Evolutionary conservation across 1,140 invertebrate genomes (phyloP).

Genomic region (Arctopsyche grandis): DNA sequence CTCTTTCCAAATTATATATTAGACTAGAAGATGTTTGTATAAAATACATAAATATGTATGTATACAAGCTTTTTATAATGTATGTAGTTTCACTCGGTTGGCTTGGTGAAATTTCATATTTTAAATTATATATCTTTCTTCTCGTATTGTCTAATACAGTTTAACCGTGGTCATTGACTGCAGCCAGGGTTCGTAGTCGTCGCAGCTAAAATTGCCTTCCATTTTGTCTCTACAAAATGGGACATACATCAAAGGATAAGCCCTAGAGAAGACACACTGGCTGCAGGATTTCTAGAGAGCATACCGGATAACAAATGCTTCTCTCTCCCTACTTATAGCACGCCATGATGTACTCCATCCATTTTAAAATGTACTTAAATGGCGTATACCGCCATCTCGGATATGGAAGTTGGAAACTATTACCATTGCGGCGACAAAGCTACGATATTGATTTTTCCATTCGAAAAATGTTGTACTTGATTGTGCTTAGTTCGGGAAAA

Average conservation of each 20-base stretch:
- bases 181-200: background rate
- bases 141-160: too few relatives aligned
- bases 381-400: background rate
- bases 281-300: background rate
- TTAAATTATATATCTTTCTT: background rate
- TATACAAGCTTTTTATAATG: background rate
- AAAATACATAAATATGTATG: background rate
- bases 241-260: slow-evolving; percentile 41
- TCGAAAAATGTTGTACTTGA: too few relatives aligned
- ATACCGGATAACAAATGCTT: slow-evolving; percentile 12
- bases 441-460: too few relatives aligned
- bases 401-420: background rate
- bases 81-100: too few relatives aligned
- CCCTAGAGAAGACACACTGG: slow-evolving; percentile 17
- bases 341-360: slow-evolving; percentile 12
- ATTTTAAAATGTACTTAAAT: slow-evolving; percentile 18
- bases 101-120: too few relatives aligned
- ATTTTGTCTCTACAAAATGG: slow-evolving; percentile 24
- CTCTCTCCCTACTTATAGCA: background rate
- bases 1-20: too few relatives aligned
- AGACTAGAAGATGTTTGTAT: too few relatives aligned
- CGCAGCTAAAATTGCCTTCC: slow-evolving; percentile 28
- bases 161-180: too few relatives aligned
- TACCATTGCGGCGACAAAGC: too few relatives aligned
- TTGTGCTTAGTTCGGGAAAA: too few relatives aligned